Base-by-base conservation (phyloP, 2,888 invertebrate genomes). In the Heliconius erato region DNA sequence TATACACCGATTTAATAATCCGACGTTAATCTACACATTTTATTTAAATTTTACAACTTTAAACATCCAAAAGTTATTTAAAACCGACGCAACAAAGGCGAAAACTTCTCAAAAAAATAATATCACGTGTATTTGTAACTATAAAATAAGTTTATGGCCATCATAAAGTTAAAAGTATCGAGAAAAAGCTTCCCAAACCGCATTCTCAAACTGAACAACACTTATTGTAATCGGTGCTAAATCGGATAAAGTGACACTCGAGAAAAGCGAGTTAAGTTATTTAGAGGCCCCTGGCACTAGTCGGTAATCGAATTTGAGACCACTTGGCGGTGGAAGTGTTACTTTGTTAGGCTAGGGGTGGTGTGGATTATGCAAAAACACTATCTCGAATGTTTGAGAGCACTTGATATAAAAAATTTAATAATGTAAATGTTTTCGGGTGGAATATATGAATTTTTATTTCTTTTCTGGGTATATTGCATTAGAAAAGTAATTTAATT, bases 241-340 rank as follows among this genome's bases (percentile, higher is more conserved):
- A 94, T 94, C 95, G 94, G 94, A 94, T 95, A 93, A 93, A 91
- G 92, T 91, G 90, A 90, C 93, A 93, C 95, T 95, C 92, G 92
- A 92, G 91, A 87, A 91, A 93, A 93, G 91, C 89, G 90, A 92
- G 94, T 92, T 94, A 94, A 91, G 91, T 93, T 94, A 94, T 94
- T 93, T 93, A 91, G 92, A 92, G 91, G 91, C 89, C 92, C 93
- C 93, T 90, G 87, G 90, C 92, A 92, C 92, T 92, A 92, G 88
- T 91, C 91, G 87, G 93, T 95, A 95, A 95, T 95, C 94, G 95
- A 95, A 94, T 95, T 90, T 89, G 90, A 92, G 94, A 93, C 94
- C 95, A 95, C 95, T 95, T 94, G 93, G 90, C 90, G 90, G 93
- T 91, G 89, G 88, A 88, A 94, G 94, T 93, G 95, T 94, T 94